Evolutionary conservation across 2,797 vertebrate species (phyloP), one percentile per base, ranked within the genome.

Genomic region (Silurus lanzhouensis): DNA sequence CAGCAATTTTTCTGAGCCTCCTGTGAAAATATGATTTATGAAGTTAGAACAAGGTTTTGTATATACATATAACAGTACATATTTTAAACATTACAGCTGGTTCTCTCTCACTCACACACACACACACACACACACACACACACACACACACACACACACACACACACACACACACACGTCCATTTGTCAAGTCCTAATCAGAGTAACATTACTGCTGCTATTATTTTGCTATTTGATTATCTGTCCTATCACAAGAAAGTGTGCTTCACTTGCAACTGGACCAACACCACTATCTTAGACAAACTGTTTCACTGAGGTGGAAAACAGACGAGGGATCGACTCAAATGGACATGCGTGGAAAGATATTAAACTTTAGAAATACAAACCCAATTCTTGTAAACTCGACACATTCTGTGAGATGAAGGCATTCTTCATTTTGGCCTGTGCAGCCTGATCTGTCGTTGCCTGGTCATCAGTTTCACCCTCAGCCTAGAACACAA

Each of bases 401-500:
- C 97, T 99, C 91, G 98, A 97, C 91, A 99, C 98, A 19, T 99
- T 99, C 95, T 99, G 98, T 90, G 98, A 97, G 76, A 99, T 96
- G 92, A 99, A 99, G 88, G 97, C 96, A 91, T 96, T 97, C 95
- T 97, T 99, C 89, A 98, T 98, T 95, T 98, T 99, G 90, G 96
- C 91, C 84, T 97, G 96, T 91, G 96, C 92, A 72, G 96, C 96
- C 91, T 97, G 97, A 92, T 99, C 98, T 88, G 96, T 90, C 8
- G 94, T 92, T 55, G 95, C 89, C 92, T 97, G 96, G 85, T 99
- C 97, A 10, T 99, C 97, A 0, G 88, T 94, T 91, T 99, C 97
- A 86, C 96, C 97, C 92, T 99, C 97, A 91, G 93, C 94, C 98
- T 99, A 79, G 12, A 86, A 88, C 67, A 6, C 25, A 61, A 17